phyloP scores from a whole-genome alignment of 2,113 vertebrate genomes.

The Corythoichthys intestinalis region DNA sequence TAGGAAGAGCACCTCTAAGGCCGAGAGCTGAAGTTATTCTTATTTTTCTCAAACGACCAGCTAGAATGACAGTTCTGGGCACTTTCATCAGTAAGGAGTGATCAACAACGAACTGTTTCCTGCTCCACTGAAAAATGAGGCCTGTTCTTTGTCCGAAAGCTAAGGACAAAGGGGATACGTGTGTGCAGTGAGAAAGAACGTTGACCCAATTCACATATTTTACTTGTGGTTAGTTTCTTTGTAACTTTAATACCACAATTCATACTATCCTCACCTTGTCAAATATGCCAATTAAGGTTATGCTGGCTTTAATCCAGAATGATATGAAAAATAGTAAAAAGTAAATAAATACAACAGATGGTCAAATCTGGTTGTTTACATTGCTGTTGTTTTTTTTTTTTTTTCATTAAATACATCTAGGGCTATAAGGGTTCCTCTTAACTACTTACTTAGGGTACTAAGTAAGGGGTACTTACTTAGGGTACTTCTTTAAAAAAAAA shows the following conservation, averaged over 20 bases:
- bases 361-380: too few species aligned
- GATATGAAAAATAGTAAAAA: too few species aligned
- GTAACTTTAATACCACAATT: not conserved
- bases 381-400: too few species aligned
- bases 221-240: slow-evolving; percentile 28
- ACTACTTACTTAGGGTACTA: too few species aligned
- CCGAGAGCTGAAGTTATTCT: slow-evolving; percentile 32
- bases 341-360: too few species aligned
- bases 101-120: slow-evolving; percentile 42
- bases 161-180: slow-evolving; percentile 40
- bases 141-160: slow-evolving; percentile 36
- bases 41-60: slow-evolving; percentile 34
- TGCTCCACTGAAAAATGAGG: slow-evolving; percentile 60
- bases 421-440: too few species aligned
- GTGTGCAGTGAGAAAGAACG: slow-evolving; percentile 28
- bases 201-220: slow-evolving; percentile 42
- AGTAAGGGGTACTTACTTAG: too few species aligned
- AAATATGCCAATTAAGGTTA: not conserved
- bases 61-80: slow-evolving; percentile 14
- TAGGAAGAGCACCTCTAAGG: slow-evolving; percentile 21
- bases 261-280: not conserved
- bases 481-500: too few species aligned
- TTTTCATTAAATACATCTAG: too few species aligned
- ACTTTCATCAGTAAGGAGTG: slow-evolving; percentile 41
- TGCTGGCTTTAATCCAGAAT: not conserved